These are phyloP conservation scores for Nemurella pictetii DNA, from an alignment of 2,888 invertebrate species.

Conservation along the genomic window DNA sequence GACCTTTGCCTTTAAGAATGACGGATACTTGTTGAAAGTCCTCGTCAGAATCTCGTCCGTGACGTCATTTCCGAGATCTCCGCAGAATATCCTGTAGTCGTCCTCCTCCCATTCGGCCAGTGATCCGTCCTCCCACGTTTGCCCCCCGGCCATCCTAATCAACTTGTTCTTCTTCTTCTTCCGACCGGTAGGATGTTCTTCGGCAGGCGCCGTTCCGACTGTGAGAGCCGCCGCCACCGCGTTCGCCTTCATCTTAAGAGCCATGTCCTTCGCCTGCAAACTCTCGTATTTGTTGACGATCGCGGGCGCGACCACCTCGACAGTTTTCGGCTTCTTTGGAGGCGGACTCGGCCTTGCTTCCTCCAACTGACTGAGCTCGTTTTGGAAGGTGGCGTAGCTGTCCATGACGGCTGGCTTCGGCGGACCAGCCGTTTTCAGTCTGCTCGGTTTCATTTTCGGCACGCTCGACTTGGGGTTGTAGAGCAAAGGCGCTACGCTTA, in stretches of 20 bases:
- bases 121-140: slow-evolving; percentile 95
- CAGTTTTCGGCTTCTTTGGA: slow-evolving; percentile 18
- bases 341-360: slow-evolving; percentile 9
- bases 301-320: background rate
- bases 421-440: slow-evolving; percentile 42
- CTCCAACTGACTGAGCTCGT: slow-evolving; percentile 26
- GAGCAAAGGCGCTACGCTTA: slow-evolving; percentile 54
- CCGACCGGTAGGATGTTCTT: slow-evolving; percentile 47
- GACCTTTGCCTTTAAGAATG: slow-evolving; percentile 93
- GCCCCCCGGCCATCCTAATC: slow-evolving; percentile 89
- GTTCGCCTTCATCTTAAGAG: slow-evolving; percentile 53
- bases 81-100: slow-evolving; percentile 98
- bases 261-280: slow-evolving; percentile 46
- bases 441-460: slow-evolving; percentile 41
- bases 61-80: slow-evolving; percentile 99
- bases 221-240: slow-evolving; percentile 33
- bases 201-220: slow-evolving; percentile 45
- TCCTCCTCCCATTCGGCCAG: slow-evolving; percentile 96
- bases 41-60: slow-evolving; percentile 96
- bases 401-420: background rate
- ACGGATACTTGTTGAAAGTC: slow-evolving; percentile 91
- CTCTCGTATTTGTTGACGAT: slow-evolving; percentile 18
- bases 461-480: slow-evolving; percentile 48
- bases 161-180: slow-evolving; percentile 68
- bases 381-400: slow-evolving; percentile 24